phyloP scores from a whole-genome alignment of 2,888 invertebrate genomes.

The Icerya purchasi region DNA sequence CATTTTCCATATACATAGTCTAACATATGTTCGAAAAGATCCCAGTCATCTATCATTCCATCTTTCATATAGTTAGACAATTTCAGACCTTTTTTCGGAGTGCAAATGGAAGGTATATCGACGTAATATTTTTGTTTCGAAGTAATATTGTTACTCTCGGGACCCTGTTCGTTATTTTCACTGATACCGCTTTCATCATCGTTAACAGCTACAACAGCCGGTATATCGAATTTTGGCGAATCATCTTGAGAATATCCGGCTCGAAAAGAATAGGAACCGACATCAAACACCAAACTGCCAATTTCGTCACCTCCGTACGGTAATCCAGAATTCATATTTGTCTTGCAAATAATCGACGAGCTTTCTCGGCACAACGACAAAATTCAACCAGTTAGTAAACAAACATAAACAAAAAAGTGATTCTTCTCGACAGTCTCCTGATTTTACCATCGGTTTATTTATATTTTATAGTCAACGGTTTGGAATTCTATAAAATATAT shows the following conservation, averaged over 20 bases:
- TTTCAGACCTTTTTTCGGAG: constrained; percentile 70
- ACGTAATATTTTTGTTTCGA: constrained; percentile 55
- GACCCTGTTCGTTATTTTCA: neutral
- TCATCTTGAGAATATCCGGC: constrained; percentile 95
- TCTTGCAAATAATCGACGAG: too few relatives aligned
- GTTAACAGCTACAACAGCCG: constrained; percentile 70
- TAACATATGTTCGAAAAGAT: constrained; percentile 84
- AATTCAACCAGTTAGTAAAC: too few relatives aligned
- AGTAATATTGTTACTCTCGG: constrained; percentile 35
- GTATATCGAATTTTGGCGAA: constrained; percentile 92
- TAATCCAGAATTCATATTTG: constrained; percentile 30
- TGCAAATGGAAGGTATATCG: constrained; percentile 80
- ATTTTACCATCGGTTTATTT: too few relatives aligned
- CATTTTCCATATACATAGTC: constrained; percentile 87
- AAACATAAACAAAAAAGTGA: too few relatives aligned
- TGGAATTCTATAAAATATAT: too few relatives aligned
- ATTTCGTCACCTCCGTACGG: constrained; percentile 88
- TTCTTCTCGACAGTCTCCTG: too few relatives aligned
- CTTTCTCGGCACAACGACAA: too few relatives aligned
- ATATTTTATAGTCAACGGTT: too few relatives aligned
- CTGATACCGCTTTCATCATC: constrained; percentile 29
- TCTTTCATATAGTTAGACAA: constrained; percentile 86
- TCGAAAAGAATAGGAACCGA: constrained; percentile 71
- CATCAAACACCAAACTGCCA: constrained; percentile 91
- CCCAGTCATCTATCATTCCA: constrained; percentile 98